Base-by-base conservation (phyloP, 2,797 vertebrate genomes). In the Pampus argenteus region DNA sequence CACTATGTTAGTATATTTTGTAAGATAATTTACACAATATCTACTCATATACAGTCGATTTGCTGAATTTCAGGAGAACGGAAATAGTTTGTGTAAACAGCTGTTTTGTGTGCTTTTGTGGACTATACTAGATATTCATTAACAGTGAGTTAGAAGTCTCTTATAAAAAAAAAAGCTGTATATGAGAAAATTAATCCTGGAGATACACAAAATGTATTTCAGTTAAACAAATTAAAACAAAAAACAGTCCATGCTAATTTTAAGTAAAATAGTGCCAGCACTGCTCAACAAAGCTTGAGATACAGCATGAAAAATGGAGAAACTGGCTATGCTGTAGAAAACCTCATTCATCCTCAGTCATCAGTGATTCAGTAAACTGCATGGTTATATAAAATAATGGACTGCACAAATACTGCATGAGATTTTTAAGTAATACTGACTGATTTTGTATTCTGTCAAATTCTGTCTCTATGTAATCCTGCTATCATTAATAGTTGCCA, bases 1-100 rank as follows among this genome's bases (percentile, higher is more conserved):
- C 10, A 56, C 13, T 22, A 23, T 10, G 50, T 54, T 34, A n/a
- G n/a, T n/a, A 34, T 34, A 42, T 51, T 69, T 51, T 54, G 9
- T 6, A 47, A 34, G n/a, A 40, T 40, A 3, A 58, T 68, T 68
- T 40, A 20, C 9, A 48, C 7, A 40, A 11, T 11, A 36, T 36
- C 13, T 13, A 36, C 34, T 36, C 34, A 36, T 36, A 36, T 11
- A 36, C 34, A 36, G 13, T 7, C 42, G 9, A 28, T 44, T 26
- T 10, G 11, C 18, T 45, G 20, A 11, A 34, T 51, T 5, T 52
- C 15, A 51, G 42, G 0, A 23, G 55, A 31, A 60, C 15, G 13
- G 26, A 54, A 45, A 47, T 2, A 34, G 26, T n/a, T 25, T 25
- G 28, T 22, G 4, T 10, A 9, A 29, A 42, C 4, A 67, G 29